Percentiles rank a stretch among this genome's conserved stretches.
These are phyloP conservation scores for Mellilla xanthometata DNA, from an alignment of 2,888 invertebrate genomes.

Conservation along the genomic window DNA sequence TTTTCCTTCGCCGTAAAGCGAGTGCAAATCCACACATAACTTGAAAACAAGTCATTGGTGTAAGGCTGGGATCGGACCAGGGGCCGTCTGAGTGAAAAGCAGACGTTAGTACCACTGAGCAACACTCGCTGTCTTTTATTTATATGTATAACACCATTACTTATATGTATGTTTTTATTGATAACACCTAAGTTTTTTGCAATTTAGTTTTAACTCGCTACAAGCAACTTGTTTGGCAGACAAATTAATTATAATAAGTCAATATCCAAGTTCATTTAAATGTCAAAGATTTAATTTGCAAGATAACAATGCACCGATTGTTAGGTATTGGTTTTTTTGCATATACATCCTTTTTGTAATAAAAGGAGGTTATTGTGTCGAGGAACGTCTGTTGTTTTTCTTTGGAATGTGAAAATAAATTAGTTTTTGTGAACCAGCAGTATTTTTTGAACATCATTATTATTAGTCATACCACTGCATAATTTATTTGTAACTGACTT, in stretches of 20 bases:
- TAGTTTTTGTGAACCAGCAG: constrained; percentile 20
- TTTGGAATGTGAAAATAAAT: constrained; percentile 18
- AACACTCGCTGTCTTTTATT: too few species aligned
- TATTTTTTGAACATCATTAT: constrained; percentile 1
- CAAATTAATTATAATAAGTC: constrained; percentile 7
- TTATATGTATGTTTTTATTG: neutral
- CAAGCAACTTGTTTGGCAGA: too few species aligned
- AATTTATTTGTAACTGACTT: too few species aligned
- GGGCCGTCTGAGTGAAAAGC: too few species aligned
- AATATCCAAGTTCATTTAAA: constrained; percentile 27
- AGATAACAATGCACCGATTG: constrained; percentile 33
- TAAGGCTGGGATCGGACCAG: too few species aligned
- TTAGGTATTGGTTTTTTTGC: constrained; percentile 22
- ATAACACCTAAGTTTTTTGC: constrained; percentile 1
- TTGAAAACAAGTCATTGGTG: too few species aligned
- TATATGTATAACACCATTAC: neutral
- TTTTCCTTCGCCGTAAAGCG: too few species aligned
- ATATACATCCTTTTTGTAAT: constrained; percentile 10
- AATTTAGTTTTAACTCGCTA: neutral
- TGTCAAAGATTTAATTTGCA: constrained; percentile 27
- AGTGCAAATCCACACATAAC: too few species aligned
- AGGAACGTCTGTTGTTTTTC: constrained; percentile 14
- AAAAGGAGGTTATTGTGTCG: constrained; percentile 23
- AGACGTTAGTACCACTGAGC: too few species aligned
- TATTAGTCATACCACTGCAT: too few species aligned